Base-by-base conservation (phyloP, 2,113 vertebrate genomes). In the Hoplias malabaricus region DNA sequence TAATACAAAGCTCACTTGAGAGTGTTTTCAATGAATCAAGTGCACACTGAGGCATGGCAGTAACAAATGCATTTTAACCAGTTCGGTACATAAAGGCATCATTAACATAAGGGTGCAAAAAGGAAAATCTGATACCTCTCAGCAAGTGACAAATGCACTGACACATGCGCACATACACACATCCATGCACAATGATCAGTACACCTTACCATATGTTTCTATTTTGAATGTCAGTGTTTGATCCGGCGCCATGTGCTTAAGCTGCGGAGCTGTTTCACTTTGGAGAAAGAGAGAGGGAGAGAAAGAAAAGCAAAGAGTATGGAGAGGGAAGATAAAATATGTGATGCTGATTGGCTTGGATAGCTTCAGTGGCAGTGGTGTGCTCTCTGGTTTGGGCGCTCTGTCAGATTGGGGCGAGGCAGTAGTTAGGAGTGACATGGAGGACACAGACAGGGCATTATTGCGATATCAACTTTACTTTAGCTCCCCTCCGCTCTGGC, bases 291-390 rank as follows among this genome's bases (percentile, higher is more conserved):
- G 1, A 4, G 56, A 29, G 57, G 76, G 48, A 42, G 31, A 31
- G 36, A 43, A 69, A 61, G 14, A 46, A 23, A 53, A 23, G n/a
- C 1, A 48, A 48, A 5, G 42, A 4, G 25, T 42, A 40, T n/a
- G 34, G 34, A 69, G 54, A 57, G 29, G 12, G 42, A 33, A 38
- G 80, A 68, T 80, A 70, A 36, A 69, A 33, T 36, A 57, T 23
- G 84, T 86, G 87, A 89, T 80, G 81, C 71, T 87, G 86, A 90
- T 89, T 83, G 83, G 78, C 78, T 85, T 59, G 75, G 86, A 88
- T 86, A 85, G 83, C 78, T 86, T 71, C 73, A 85, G 86, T 82
- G 83, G 86, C 83, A 82, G 79, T 86, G 84, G 66, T 21, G 75
- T 62, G 65, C 76, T 68, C 82, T 84, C 75, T 79, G 84, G 84